Conservation (phyloP, 2,113 vertebrate species). For the Aegotheles bennettii region DNA sequence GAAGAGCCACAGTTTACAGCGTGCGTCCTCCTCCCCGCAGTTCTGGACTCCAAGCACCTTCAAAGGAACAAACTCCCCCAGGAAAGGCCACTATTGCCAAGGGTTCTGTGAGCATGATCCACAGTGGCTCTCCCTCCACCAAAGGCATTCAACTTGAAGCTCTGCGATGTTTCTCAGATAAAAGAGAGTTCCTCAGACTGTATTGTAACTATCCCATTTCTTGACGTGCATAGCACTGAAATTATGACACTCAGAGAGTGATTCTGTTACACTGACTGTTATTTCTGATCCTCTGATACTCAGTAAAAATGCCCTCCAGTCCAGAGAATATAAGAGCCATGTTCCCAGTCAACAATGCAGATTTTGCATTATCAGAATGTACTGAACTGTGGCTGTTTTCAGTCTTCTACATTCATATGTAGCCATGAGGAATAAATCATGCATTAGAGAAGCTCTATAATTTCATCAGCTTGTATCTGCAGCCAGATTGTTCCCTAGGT, state of each 20-base stretch:
- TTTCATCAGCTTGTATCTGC: not conserved
- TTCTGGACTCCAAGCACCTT: not conserved
- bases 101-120: not conserved
- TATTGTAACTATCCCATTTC: not conserved
- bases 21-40: not conserved
- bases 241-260: not conserved
- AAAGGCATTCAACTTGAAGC: not conserved
- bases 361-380: not conserved
- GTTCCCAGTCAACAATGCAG: not conserved
- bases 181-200: not conserved
- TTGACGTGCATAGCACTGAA: not conserved
- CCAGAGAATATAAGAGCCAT: not conserved
- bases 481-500: not conserved
- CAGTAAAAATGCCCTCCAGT: not conserved
- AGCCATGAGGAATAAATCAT: not conserved
- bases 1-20: not conserved
- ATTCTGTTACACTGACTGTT: not conserved
- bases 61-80: not conserved
- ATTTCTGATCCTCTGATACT: not conserved
- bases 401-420: not conserved
- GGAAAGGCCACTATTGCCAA: not conserved
- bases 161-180: not conserved
- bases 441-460: not conserved
- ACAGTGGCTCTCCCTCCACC: accelerated
- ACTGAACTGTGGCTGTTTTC: not conserved